Conservation (phyloP, 2,797 vertebrate genomes). For the Sebastiscus tertius region DNA sequence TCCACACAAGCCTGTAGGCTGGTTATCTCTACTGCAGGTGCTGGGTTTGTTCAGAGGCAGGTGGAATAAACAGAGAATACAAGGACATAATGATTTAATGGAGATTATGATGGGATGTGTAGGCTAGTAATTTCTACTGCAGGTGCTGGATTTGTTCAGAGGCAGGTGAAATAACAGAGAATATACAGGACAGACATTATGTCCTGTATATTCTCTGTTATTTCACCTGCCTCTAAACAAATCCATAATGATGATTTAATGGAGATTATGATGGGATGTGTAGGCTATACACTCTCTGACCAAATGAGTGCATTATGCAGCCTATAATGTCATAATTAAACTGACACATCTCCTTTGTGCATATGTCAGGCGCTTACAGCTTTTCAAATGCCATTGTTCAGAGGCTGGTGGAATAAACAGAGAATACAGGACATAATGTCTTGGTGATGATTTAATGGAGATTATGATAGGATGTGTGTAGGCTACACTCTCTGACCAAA, state of each 20-base stretch:
- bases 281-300: background rate
- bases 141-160: constrained; percentile 3
- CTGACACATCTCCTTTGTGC: background rate
- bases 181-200: no score
- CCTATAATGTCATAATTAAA: background rate
- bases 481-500: background rate
- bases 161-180: background rate
- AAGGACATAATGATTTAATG: background rate
- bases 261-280: background rate
- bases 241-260: background rate
- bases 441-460: background rate
- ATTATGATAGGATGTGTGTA: background rate
- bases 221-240: no score
- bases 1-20: constrained; percentile 22
- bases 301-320: background rate
- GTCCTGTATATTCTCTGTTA: no score
- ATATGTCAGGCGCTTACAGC: background rate
- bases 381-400: background rate
- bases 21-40: constrained; percentile 14
- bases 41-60: background rate
- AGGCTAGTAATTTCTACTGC: background rate
- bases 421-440: background rate
- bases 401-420: background rate
- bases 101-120: background rate
- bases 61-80: background rate